Base-by-base conservation (phyloP, 2,888 invertebrate genomes). In the Neuroscelio doddi region DNA sequence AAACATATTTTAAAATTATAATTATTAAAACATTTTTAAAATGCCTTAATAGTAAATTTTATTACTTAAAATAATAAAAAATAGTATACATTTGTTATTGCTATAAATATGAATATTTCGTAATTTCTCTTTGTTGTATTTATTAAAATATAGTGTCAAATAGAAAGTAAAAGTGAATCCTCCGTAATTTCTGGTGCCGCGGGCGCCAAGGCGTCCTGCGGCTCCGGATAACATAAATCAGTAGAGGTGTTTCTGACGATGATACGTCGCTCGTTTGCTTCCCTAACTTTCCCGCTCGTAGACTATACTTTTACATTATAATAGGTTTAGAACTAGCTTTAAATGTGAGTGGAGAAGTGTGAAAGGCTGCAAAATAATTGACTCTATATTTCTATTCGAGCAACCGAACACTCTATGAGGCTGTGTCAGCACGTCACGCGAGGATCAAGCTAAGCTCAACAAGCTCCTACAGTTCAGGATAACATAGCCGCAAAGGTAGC, bases 401-500 rank as follows among this genome's bases (percentile, higher is more conserved):
- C 27, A 16, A 44, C 24, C 26, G 51, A 44, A 44, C 44, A 44
- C 39, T 69, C 68, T 55, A 71, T 59, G 65, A 53, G 64, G 71
- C 65, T 70, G 75, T 74, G 75, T 74, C 74, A 72, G 70, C 70
- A 58, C 74, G 77, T 80, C 80, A 80, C 66, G 69, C 66, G 75
- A 72, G 72, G 77, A 80, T 80, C 79, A 80, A 78, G 78, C 77
- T 78, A 80, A 80, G 77, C 77, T 79, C 76, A 79, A 76, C 76
- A 72, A 78, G 78, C 76, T 79, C 78, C 66, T 53, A 24, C 41
- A 61, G 69, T 56, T 50, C 73, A 79, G 80, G 80, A 64, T 68
- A 79, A 69, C 80, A 80, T 79, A 70, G 56, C 27, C 39, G 30
- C 5, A 68, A 75, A 69, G 75, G 67, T 76, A 61, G 68, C 45